Conservation (phyloP, 2,113 vertebrate genomes). For the Phylloscopus trochiloides region DNA sequence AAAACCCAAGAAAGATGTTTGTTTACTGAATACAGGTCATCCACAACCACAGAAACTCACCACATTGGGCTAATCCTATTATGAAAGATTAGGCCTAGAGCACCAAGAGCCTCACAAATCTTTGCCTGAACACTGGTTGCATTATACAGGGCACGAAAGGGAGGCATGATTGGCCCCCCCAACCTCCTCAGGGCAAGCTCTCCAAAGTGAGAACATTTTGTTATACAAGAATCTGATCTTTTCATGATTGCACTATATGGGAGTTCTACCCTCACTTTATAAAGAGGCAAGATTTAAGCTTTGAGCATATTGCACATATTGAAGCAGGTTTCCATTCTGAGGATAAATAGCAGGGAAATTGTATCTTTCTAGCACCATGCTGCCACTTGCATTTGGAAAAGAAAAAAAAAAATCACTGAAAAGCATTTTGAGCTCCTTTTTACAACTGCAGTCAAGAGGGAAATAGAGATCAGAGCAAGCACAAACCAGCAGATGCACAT, state of each 20-base stretch:
- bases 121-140: background rate
- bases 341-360: background rate
- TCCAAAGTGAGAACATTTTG: background rate
- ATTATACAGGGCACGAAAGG: constrained; percentile 12
- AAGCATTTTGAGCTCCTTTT: background rate
- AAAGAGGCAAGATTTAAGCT: background rate
- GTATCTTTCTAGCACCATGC: background rate
- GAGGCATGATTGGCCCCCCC: background rate
- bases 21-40: constrained; percentile 54
- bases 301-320: background rate
- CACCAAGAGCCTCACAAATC: constrained; percentile 25
- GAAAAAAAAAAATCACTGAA: background rate
- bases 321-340: background rate
- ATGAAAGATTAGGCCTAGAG: constrained; percentile 26
- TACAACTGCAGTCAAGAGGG: background rate
- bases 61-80: constrained; percentile 68
- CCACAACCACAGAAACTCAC: constrained; percentile 36
- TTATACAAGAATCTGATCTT: constrained; percentile 3
- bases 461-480: background rate
- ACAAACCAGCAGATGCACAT: background rate
- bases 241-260: background rate
- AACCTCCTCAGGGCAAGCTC: background rate
- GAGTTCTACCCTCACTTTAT: background rate
- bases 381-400: background rate
- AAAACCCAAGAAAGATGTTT: constrained; percentile 57